phyloP scores from a whole-genome alignment of 2,888 invertebrate species.

The Noctua pronuba region DNA sequence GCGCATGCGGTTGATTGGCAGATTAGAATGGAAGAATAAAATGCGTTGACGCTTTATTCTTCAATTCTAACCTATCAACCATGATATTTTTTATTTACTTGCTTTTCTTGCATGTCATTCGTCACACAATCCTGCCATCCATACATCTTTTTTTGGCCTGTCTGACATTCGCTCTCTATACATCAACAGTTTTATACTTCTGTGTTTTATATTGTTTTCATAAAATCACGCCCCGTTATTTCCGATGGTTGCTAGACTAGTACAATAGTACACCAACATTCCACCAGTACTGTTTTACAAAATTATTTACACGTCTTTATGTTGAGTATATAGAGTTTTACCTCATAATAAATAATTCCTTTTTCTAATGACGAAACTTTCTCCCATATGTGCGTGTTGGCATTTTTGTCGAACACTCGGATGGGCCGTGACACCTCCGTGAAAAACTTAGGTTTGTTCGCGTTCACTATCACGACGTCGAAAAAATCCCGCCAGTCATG shows the following conservation, averaged over 20 bases:
- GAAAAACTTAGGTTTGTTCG: constrained; percentile 99
- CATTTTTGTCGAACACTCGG: constrained; percentile 95
- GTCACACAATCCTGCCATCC: background rate
- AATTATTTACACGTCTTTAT: too few relatives aligned
- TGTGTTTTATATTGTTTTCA: background rate
- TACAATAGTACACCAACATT: background rate
- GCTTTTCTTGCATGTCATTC: background rate
- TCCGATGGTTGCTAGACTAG: background rate
- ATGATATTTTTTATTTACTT: background rate
- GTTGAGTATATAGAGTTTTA: constrained; percentile 72
- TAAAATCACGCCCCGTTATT: too few relatives aligned
- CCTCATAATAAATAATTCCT: constrained; percentile 98
- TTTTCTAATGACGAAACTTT: constrained; percentile 96
- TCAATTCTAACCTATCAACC: background rate
- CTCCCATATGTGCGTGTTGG: constrained; percentile 97
- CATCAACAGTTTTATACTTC: background rate
- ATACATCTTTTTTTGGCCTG: background rate
- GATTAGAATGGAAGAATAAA: too few relatives aligned
- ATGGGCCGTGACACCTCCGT: constrained; percentile 97
- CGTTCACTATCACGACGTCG: constrained; percentile 98
- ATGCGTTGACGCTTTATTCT: background rate
- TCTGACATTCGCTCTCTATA: background rate
- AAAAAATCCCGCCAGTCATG: constrained; percentile 97
- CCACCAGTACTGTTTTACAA: background rate
- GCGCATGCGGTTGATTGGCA: too few relatives aligned